Base-by-base conservation (phyloP, 1,140 invertebrate genomes). In the Eupristina koningsbergeri region DNA sequence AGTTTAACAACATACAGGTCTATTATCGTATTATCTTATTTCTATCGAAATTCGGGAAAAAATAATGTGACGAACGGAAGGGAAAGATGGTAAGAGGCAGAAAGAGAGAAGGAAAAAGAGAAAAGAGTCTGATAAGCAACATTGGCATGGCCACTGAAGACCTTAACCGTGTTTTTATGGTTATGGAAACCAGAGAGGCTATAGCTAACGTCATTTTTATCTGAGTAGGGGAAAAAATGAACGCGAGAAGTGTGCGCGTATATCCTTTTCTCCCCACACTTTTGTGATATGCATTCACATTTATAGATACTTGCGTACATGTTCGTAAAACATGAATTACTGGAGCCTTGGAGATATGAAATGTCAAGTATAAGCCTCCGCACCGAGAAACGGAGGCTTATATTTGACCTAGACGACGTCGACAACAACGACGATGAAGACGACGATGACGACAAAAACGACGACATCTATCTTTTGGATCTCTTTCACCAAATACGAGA, bases 161-260 rank as follows among this genome's bases (percentile, higher is more conserved):
- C 76, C 50, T 58, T 45, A 63, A 64, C 22, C 53, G 5, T 74
- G n/a, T 76, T 82, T 76, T 67, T 67, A 77, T 45, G 74, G 63
- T 77, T 67, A 82, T 76, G 41, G 58, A 67, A 64, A 76, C 17
- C 58, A 39, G 39, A 76, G 73, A 76, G 41, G 61, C 61, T 34
- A 77, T 69, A 41, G 61, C 63, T 83, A 69, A 77, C 45, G 45
- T 17, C 31, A 63, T 53, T 77, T 83, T 83, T 83, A 82, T 77
- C 45, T 36, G n/a, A 7, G 31, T 22, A 29, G n/a, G 26, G 69
- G 26, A 77, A 69, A 83, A 77, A 82, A 53, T 64, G 31, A 81
- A 41, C 26, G 8, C 6, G 36, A 61, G n/a, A 80, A 53, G 11
- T 39, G 13, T 15, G n/a, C 9, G 31, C 22, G 31, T 29, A 79